Conservation (phyloP, 2,797 vertebrate species). For the Gambusia yucatana region DNA sequence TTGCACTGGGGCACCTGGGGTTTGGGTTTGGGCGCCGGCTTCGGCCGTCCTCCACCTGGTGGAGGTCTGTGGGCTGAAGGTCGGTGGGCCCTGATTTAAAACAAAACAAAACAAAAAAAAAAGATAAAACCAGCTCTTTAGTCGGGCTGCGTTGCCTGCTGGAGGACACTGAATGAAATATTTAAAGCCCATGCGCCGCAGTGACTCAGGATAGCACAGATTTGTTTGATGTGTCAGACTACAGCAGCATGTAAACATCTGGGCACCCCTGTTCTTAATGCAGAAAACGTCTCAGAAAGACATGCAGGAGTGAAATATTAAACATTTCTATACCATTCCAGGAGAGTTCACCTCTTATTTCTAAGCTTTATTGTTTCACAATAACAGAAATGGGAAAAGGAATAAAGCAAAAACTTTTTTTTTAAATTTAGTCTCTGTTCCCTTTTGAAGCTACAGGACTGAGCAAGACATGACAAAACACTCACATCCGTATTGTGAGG, state of each 20-base stretch:
- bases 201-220: not conserved
- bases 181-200: not conserved
- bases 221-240: not conserved
- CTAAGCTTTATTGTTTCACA: not conserved
- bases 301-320: not conserved
- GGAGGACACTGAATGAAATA: not conserved
- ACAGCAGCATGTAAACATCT: conserved; percentile 9
- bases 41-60: conserved; percentile 92
- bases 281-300: not conserved
- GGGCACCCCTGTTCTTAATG: not conserved
- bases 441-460: not conserved
- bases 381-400: not conserved
- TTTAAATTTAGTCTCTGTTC: not conserved
- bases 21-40: conserved; percentile 96
- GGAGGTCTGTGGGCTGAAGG: conserved; percentile 86
- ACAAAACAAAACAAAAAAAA: conserved; percentile 9
- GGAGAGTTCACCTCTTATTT: not conserved
- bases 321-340: not conserved
- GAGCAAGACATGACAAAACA: not conserved
- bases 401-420: not conserved
- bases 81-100: conserved; percentile 83
- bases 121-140: conserved; percentile 5
- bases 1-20: conserved; percentile 97
- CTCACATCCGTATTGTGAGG: not conserved
- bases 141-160: conserved; percentile 16